Base-by-base conservation (phyloP, 2,113 vertebrate genomes). In the Balaenoptera acutorostrata region DNA sequence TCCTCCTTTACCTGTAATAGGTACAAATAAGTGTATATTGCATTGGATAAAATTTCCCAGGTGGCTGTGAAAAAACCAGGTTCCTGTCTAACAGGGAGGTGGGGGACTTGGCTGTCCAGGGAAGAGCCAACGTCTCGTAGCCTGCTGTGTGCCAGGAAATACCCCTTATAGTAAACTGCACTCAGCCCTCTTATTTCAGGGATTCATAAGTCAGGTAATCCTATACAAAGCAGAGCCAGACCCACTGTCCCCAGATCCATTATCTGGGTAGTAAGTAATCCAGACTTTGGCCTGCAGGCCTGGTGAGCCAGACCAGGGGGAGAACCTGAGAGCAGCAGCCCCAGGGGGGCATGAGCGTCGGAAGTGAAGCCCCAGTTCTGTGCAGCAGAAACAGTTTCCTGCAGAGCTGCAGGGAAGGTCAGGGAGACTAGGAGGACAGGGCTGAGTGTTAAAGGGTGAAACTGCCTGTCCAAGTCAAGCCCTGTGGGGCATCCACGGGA, bases 281-380 rank as follows among this genome's bases (percentile, higher is more conserved):
- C 57, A 71, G 75, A 57, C 20, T 63, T 84, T 89, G 93, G 27
- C 41, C n/a, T n/a, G 1, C 33, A 61, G n/a, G 52, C 71, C 13
- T 66, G 14, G 44, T 20, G 21, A 84, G 63, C 71, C 31, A 27
- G 44, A 29, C 52, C 29, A 31, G 23, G 33, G 21, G 15, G 36
- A 78, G n/a, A 29, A 61, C 27, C 31, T 14, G 13, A 59, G 71
- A 69, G 39, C 69, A 46, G 78, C 52, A 64, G 49, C 52, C 21
- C 21, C 23, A 4, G 46, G 36, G 6, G 2, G 29, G 63, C 74
- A 29, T 2, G 12, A 2, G 0, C 41, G 3, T 14, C 0, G 15
- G 14, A 68, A 66, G 23, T 52, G n/a, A 57, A 64, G 36, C 20
- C 49, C 85, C 36, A 3, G 20, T 63, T 57, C 31, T 5, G 0